Percentiles rank a stretch among this genome's conserved stretches.
Conservation (phyloP, 2,113 vertebrate genomes). For the Riparia riparia region DNA sequence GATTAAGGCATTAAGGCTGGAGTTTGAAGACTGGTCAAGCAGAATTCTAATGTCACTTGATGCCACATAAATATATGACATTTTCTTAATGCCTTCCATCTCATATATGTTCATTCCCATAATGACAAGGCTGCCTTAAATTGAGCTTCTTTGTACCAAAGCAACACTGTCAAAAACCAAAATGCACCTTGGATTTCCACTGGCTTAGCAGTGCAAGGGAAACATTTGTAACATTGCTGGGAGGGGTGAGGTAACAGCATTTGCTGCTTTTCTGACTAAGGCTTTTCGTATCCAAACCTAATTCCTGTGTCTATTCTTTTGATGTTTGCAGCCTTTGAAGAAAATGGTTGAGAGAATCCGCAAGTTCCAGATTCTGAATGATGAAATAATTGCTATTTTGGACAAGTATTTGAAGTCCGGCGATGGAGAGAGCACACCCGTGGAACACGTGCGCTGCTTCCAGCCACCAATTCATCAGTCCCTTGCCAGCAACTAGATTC, state of each 20-base stretch:
- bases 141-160: neutral
- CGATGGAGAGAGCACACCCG: slow-evolving; percentile 92
- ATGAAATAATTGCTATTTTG: slow-evolving; percentile 93
- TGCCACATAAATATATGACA: neutral
- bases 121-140: neutral
- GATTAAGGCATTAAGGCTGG: neutral
- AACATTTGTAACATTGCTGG: neutral
- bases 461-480: slow-evolving; percentile 98
- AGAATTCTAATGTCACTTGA: neutral
- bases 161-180: neutral
- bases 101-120: neutral
- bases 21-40: neutral
- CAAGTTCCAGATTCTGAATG: slow-evolving; percentile 95
- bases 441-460: slow-evolving; percentile 97
- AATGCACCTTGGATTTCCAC: neutral
- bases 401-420: slow-evolving; percentile 97
- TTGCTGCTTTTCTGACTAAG: neutral
- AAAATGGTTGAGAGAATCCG: slow-evolving; percentile 99
- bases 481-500: slow-evolving; percentile 88
- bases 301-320: neutral
- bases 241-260: neutral
- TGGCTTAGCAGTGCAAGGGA: neutral
- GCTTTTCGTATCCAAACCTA: neutral
- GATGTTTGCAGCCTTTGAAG: slow-evolving; percentile 87
- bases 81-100: neutral